phyloP scores from a whole-genome alignment of 2,888 invertebrate species.

The Dryococelus australis region DNA sequence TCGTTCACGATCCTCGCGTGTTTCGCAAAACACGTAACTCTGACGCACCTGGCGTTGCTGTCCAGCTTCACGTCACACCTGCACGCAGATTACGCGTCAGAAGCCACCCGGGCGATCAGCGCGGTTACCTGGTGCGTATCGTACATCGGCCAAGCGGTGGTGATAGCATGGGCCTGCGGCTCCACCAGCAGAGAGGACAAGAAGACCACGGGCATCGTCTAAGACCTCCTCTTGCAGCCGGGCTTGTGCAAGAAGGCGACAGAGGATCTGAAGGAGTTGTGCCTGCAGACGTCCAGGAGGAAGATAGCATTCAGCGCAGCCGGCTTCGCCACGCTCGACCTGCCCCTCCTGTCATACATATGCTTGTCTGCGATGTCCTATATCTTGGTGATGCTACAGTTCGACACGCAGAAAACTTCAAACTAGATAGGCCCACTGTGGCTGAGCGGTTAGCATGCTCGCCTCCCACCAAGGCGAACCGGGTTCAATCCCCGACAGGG shows the following conservation, averaged over 20 bases:
- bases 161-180: neutral
- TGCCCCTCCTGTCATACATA: neutral
- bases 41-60: neutral
- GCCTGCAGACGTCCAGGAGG: neutral
- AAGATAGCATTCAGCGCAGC: neutral
- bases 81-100: neutral
- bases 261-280: neutral
- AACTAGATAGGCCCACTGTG: too few species aligned
- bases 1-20: neutral
- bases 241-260: neutral
- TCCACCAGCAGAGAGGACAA: neutral
- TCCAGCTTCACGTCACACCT: neutral
- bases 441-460: too few species aligned
- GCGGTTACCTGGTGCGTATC: neutral
- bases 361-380: too few species aligned
- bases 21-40: neutral
- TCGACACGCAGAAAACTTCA: too few species aligned
- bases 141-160: neutral
- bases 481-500: too few species aligned
- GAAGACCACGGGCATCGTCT: neutral
- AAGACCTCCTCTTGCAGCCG: neutral
- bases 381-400: too few species aligned
- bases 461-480: too few species aligned
- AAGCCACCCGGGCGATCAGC: neutral
- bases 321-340: neutral